Base-by-base conservation (phyloP, 2,113 vertebrate genomes). In the Panthera leo region DNA sequence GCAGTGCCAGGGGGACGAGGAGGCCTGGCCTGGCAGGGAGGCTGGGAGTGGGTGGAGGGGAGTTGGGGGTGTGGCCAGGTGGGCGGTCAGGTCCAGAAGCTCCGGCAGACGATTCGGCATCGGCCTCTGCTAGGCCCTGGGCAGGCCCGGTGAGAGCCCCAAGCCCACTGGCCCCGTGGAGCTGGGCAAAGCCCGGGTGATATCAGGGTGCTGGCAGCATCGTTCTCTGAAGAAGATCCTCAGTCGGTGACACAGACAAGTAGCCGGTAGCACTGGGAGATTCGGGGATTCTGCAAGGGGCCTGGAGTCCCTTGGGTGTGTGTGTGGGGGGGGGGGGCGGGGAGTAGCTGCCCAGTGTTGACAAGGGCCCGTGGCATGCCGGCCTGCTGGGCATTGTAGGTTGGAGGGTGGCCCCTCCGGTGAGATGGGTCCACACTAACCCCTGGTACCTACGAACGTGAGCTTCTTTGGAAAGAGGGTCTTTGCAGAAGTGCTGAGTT, bases 271-370 rank as follows among this genome's bases (percentile, higher is more conserved):
- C 29, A n/a, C 0, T 0, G 42, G 27, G 39, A 4, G 21, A 23
- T 1, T 9, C 2, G 1, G 42, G 11, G 19, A 2, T 2, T 2
- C 11, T 53, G 89, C 1, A 3, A 5, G 12, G 39, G n/a, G 1
- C 21, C 48, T 9, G 3, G 12, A 8, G 45, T 45, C 45, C 45
- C 76, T 3, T 1, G 7, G 5, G 2, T 31, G n/a, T 14, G n/a
- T 73, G 39, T 73, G 39, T 13, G 70, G 10, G n/a, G 31, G 36
- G 21, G 45, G 42, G 1, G 42, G 5, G 45, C 7, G 7, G 45
- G 45, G 45, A 45, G 68, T 27, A 5, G 11, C 18, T 11, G 19
- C 29, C 6, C 9, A 7, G 75, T 2, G 21, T 42, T 48, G 75
- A n/a, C 5, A 0, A 13, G 58, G 16, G 12, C 31, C 68, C 0